phyloP scores from a whole-genome alignment of 2,113 vertebrate species.

The Rhadina sibilatrix region DNA sequence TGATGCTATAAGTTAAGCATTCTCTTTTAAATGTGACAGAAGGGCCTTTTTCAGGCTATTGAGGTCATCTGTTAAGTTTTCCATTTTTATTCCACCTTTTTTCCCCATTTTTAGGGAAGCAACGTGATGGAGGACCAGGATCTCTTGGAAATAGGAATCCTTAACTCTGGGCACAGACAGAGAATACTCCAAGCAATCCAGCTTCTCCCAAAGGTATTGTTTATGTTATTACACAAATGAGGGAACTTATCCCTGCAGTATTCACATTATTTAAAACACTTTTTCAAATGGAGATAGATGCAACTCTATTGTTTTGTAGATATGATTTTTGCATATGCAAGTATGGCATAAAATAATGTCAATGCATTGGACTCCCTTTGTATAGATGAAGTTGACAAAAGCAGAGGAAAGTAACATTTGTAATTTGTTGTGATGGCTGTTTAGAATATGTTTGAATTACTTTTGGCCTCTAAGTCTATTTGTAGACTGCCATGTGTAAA shows the following conservation, averaged over 20 bases:
- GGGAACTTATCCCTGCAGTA: not conserved
- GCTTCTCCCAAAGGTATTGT: constrained; percentile 90
- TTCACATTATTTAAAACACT: not conserved
- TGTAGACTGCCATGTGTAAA: not conserved
- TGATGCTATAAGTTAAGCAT: not conserved
- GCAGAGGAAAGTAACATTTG: not conserved
- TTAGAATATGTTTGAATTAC: not conserved
- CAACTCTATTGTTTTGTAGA: not conserved
- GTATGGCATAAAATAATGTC: not conserved
- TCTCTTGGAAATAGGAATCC: constrained; percentile 96
- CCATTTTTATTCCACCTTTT: not conserved
- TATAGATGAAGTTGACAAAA: not conserved
- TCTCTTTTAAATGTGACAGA: not conserved
- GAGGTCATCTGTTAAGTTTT: not conserved
- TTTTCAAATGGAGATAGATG: not conserved
- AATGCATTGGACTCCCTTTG: not conserved
- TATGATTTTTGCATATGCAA: not conserved
- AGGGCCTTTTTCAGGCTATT: constrained; percentile 4
- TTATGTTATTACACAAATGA: not conserved
- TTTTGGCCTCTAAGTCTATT: not conserved
- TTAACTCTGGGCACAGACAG: constrained; percentile 96
- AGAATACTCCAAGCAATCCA: constrained; percentile 98
- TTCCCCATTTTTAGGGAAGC: constrained; percentile 83
- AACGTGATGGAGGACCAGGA: constrained; percentile 99
- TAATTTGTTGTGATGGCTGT: not conserved